Evolutionary conservation across 2,888 invertebrate genomes (phyloP).

Genomic region (Teinopalpus imperialis): DNA sequence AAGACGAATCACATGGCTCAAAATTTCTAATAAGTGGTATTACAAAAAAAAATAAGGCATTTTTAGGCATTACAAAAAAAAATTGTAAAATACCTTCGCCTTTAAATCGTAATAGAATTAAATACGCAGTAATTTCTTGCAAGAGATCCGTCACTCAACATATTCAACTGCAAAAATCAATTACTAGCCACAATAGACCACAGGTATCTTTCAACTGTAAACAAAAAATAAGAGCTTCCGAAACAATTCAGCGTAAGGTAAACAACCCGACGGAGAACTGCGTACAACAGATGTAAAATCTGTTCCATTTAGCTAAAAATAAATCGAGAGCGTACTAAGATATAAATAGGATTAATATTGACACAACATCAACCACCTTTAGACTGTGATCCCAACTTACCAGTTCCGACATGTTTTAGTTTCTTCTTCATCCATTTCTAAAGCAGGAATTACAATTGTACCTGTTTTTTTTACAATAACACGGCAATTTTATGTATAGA

Average conservation of each 20-base stretch:
- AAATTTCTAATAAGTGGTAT: no score
- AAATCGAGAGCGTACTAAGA: constrained; percentile 60
- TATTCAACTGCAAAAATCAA: no score
- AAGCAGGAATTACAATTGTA: constrained; percentile 19
- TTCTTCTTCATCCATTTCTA: constrained; percentile 63
- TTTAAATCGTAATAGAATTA: background rate
- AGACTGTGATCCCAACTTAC: constrained; percentile 54
- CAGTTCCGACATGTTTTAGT: constrained; percentile 75
- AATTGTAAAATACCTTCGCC: background rate
- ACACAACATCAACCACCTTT: constrained; percentile 46
- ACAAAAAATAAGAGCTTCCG: background rate
- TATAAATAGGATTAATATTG: constrained; percentile 70
- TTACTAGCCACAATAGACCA: no score
- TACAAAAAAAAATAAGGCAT: no score
- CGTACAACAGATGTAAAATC: constrained; percentile 49
- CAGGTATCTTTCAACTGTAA: background rate
- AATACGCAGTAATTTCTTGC: background rate
- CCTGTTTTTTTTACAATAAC: background rate
- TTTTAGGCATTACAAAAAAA: background rate
- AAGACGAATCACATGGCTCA: no score
- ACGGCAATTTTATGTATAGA: background rate
- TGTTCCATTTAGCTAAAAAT: constrained; percentile 74
- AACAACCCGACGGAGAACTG: constrained; percentile 52
- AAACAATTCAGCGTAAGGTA: constrained; percentile 39
- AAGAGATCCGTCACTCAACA: no score